phyloP scores from a whole-genome alignment of 2,888 invertebrate genomes.

The Brenthis ino region DNA sequence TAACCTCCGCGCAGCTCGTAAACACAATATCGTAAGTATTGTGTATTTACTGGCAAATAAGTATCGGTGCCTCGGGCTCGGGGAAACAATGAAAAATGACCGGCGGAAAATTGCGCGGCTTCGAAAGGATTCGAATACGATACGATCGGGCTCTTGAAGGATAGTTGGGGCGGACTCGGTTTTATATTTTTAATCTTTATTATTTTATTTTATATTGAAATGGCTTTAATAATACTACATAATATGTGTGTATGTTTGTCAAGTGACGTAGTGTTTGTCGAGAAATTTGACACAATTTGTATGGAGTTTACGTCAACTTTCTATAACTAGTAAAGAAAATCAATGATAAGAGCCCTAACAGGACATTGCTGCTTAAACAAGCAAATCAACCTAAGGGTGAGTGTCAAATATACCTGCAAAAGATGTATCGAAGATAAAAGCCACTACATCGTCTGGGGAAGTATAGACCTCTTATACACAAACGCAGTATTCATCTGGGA shows the following conservation, averaged over 20 bases:
- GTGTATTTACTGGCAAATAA: conserved; percentile 68
- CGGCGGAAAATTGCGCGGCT: conserved; percentile 79
- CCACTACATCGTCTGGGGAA: too few relatives aligned
- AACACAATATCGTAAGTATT: conserved; percentile 57
- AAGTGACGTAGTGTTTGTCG: too few relatives aligned
- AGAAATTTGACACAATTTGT: too few relatives aligned
- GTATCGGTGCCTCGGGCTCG: conserved; percentile 53
- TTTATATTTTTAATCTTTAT: neutral
- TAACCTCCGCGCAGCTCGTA: conserved; percentile 49
- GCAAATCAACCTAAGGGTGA: too few relatives aligned
- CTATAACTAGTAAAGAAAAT: too few relatives aligned
- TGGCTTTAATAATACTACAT: neutral
- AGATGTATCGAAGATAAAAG: too few relatives aligned
- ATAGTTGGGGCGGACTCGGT: conserved; percentile 53
- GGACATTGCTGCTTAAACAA: too few relatives aligned
- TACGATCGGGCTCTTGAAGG: conserved; percentile 52
- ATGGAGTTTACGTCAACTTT: too few relatives aligned
- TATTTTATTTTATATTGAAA: neutral
- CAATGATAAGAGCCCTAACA: too few relatives aligned
- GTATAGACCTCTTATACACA: too few relatives aligned
- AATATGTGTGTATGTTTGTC: neutral
- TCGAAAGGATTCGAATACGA: conserved; percentile 60
- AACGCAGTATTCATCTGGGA: too few relatives aligned
- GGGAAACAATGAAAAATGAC: conserved; percentile 80
- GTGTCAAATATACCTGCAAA: too few relatives aligned